Percentiles rank a stretch among this genome's conserved stretches.
phyloP scores from a whole-genome alignment of 2,113 vertebrate species.

The human region DNA sequence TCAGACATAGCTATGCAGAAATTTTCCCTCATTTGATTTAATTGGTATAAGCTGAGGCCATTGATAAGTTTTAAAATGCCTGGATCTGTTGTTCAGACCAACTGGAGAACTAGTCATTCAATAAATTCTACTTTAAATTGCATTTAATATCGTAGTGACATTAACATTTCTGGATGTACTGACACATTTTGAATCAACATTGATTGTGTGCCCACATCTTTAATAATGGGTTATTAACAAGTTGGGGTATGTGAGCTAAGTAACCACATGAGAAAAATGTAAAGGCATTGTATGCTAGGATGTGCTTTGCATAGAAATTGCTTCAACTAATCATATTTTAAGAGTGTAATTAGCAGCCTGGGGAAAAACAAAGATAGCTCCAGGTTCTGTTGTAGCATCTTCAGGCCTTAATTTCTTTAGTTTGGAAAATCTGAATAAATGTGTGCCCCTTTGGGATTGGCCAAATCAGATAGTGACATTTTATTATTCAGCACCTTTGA shows the following conservation, averaged over 20 bases:
- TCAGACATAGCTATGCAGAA: neutral
- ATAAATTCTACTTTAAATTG: neutral
- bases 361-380: conserved; percentile 60
- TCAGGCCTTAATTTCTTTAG: neutral
- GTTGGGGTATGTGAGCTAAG: neutral
- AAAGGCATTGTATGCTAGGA: neutral
- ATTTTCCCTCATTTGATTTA: neutral
- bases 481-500: conserved; percentile 63
- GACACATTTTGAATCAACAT: conserved; percentile 11
- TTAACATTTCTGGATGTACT: neutral
- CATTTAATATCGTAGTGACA: neutral
- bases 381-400: conserved; percentile 24
- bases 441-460: conserved; percentile 14
- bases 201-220: neutral
- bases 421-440: conserved; percentile 45
- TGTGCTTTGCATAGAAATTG: neutral
- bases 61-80: neutral
- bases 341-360: conserved; percentile 62
- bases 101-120: neutral
- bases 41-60: neutral
- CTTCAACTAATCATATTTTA: conserved; percentile 49
- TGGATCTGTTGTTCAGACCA: neutral
- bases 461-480: conserved; percentile 35
- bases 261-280: neutral
- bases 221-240: neutral